These are phyloP conservation scores for Vanessa tameamea DNA, from an alignment of 1,140 invertebrate genomes.

Conservation along the genomic window DNA sequence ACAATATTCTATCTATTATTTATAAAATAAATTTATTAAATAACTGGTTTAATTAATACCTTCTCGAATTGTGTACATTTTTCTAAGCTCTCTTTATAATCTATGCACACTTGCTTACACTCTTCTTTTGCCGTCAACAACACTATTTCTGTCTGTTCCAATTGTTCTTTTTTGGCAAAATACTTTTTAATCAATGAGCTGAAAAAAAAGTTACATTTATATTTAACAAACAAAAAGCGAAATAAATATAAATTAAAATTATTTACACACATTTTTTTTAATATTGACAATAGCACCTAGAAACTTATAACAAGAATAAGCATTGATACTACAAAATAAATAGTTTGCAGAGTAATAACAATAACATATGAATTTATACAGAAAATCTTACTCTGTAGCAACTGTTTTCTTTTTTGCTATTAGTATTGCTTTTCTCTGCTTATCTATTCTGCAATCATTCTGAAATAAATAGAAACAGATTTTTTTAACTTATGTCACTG, in stretches of 20 bases:
- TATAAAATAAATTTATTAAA: no score
- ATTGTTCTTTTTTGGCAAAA: slow-evolving; percentile 52
- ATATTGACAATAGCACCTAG: neutral
- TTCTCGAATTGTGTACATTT: slow-evolving; percentile 54
- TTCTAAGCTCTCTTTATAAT: slow-evolving; percentile 54
- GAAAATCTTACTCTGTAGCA: slow-evolving; percentile 56
- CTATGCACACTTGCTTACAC: slow-evolving; percentile 58
- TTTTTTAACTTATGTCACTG: no score
- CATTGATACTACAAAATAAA: no score
- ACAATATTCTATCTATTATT: neutral
- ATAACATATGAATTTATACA: neutral
- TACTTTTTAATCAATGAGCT: slow-evolving; percentile 62
- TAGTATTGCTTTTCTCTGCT: slow-evolving; percentile 47
- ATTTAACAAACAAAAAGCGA: neutral
- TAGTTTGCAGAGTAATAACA: no score
- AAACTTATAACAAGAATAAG: no score
- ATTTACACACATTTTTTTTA: neutral
- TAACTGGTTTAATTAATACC: slow-evolving; percentile 32
- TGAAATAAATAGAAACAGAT: slow-evolving; percentile 29
- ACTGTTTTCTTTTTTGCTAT: slow-evolving; percentile 60
- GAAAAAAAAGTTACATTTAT: slow-evolving; percentile 36
- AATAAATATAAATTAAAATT: neutral
- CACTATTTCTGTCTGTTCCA: slow-evolving; percentile 49
- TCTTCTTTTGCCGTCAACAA: slow-evolving; percentile 56
- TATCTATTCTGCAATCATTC: slow-evolving; percentile 40